Percentiles rank a stretch among this genome's conserved stretches.
phyloP scores from a whole-genome alignment of 2,888 invertebrate species.

The Lathronympha strigana region DNA sequence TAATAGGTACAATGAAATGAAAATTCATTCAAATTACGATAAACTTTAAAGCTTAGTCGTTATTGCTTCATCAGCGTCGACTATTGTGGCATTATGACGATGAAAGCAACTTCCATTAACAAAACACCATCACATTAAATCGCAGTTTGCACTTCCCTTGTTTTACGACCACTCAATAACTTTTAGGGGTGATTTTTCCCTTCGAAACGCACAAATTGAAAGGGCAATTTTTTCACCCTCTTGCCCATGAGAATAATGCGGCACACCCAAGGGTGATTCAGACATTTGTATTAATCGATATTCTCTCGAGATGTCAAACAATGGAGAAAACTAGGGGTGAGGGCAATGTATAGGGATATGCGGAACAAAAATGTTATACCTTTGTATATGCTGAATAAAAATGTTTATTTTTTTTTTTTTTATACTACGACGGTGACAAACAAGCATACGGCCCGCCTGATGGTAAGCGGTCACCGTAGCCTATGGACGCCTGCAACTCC shows the following conservation, averaged over 20 bases:
- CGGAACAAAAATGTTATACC: too few relatives aligned
- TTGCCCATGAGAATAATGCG: constrained; percentile 17
- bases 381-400: too few relatives aligned
- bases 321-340: background rate
- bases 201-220: constrained; percentile 32
- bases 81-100: constrained; percentile 14
- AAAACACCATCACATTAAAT: constrained; percentile 30
- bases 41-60: background rate
- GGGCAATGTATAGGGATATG: background rate
- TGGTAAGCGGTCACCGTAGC: too few relatives aligned
- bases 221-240: constrained; percentile 38
- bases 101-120: constrained; percentile 23
- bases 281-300: constrained; percentile 32
- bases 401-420: background rate
- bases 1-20: background rate
- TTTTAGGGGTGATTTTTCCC: constrained; percentile 35
- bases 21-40: background rate
- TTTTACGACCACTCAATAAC: constrained; percentile 37
- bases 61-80: background rate
- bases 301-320: constrained; percentile 20
- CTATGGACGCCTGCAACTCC: too few relatives aligned
- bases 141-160: constrained; percentile 34
- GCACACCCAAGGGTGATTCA: constrained; percentile 27
- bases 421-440: too few relatives aligned
- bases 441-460: too few relatives aligned